These are phyloP conservation scores for Brenthis hecate DNA, from an alignment of 2,888 invertebrate species.

Conservation along the genomic window DNA sequence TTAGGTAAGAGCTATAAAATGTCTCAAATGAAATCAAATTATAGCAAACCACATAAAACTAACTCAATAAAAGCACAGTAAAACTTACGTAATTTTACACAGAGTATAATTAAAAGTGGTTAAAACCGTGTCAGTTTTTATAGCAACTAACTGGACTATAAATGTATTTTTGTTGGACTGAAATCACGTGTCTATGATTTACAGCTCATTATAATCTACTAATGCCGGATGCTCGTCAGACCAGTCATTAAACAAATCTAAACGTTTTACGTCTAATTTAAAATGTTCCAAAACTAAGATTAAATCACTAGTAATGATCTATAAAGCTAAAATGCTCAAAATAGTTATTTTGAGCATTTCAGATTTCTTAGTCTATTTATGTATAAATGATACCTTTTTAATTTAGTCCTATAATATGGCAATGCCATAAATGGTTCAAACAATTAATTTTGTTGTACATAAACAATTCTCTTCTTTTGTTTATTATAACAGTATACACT, in stretches of 20 bases:
- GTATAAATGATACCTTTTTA: too few species aligned
- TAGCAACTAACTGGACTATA: constrained; percentile 23
- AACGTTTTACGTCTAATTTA: constrained; percentile 33
- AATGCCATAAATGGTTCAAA: too few species aligned
- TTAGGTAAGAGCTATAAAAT: background rate
- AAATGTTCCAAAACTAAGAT: constrained; percentile 24
- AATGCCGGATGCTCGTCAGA: constrained; percentile 24
- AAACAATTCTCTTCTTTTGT: too few species aligned
- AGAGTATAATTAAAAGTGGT: constrained; percentile 29
- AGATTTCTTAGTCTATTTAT: background rate
- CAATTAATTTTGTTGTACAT: too few species aligned
- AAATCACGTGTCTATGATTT: constrained; percentile 30
- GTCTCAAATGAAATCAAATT: constrained; percentile 13
- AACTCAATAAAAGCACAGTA: constrained; percentile 22
- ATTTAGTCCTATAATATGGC: too few species aligned
- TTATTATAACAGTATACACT: too few species aligned
- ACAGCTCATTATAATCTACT: constrained; percentile 32
- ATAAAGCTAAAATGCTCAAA: constrained; percentile 22
- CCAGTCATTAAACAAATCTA: constrained; percentile 30
- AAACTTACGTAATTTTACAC: constrained; percentile 29
- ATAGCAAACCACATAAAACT: constrained; percentile 24
- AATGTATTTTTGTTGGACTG: constrained; percentile 30
- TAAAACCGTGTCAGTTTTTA: constrained; percentile 35
- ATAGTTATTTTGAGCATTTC: background rate
- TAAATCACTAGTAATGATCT: constrained; percentile 19